Base-by-base conservation (phyloP, 2,797 vertebrate species). In the Molossus alvarezi region DNA sequence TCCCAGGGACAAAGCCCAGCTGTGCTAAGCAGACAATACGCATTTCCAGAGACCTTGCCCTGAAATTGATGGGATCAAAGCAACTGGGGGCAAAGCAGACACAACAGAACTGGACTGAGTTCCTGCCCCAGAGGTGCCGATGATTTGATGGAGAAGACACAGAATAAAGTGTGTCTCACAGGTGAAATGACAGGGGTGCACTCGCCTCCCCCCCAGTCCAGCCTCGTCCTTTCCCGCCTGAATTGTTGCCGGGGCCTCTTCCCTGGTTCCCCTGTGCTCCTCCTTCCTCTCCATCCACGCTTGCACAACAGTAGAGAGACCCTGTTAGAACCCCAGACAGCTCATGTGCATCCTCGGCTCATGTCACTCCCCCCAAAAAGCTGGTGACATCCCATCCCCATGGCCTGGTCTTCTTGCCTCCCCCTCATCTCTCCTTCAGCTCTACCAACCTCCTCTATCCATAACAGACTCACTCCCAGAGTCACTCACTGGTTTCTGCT, bases 111-210 rank as follows among this genome's bases (percentile, higher is more conserved):
- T 9, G 27, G 60, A 11, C 48, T 71, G 33, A 2, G 79, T 5
- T 25, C 67, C 83, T 15, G 53, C 65, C 67, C 18, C 25, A 9
- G 17, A 48, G 67, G 58, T 58, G 60, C 60, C 20, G 48, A n/a
- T 8, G 5, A 65, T 58, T 27, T 20, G 41, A 1, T 71, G 84
- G 69, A 11, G 27, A 87, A 37, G 37, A 60, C 41, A 33, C 0
- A 3, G 17, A 72, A 41, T 29, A 20, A 77, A 58, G 14, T 25
- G 45, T 45, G 27, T 76, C 88, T 20, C 62, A 33, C 51, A 1
- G 0, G 12, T 1, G 27, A 6, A 12, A 1, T 29, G 23, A 9
- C 2, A 21, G 25, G 15, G 29, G 6, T 5, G 15, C 57, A 33
- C 81, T 23, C 2, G 0, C 55, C 25, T n/a, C 45, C 93, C 27